A percentile compares a stretch with the other conserved stretches of the same genome.
Conservation (phyloP, 2,888 invertebrate species). For the Rhabditoides inermis region DNA sequence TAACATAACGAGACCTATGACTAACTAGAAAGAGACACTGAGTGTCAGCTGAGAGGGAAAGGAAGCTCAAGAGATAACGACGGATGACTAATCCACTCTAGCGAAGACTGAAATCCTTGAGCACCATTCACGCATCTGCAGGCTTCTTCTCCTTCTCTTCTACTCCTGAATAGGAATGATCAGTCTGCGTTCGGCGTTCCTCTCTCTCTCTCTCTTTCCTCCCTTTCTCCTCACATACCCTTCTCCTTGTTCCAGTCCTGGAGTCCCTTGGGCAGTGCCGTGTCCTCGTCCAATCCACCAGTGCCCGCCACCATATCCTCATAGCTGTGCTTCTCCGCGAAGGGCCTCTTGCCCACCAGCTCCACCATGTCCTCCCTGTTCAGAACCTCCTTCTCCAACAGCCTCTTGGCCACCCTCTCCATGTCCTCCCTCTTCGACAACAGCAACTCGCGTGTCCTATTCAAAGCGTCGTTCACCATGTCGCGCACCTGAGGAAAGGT, state of each 20-base stretch:
- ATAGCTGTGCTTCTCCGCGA: slow-evolving; percentile 96
- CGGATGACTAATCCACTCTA: too few relatives aligned
- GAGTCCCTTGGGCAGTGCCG: slow-evolving; percentile 82
- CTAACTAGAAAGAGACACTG: neutral
- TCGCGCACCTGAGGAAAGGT: slow-evolving; percentile 61
- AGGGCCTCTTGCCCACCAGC: slow-evolving; percentile 82
- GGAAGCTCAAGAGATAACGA: too few relatives aligned
- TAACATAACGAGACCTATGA: neutral
- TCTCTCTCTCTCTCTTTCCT: slow-evolving; percentile 12
- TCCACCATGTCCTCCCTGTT: slow-evolving; percentile 96
- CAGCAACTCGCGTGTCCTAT: slow-evolving; percentile 71
- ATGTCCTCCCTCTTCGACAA: slow-evolving; percentile 74
- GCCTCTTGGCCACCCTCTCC: slow-evolving; percentile 75
- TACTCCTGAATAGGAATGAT: too few relatives aligned
- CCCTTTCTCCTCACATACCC: slow-evolving; percentile 2
- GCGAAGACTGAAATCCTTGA: too few relatives aligned
- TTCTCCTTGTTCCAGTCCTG: slow-evolving; percentile 74
- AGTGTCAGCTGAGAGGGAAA: neutral
- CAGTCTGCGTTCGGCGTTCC: too few relatives aligned
- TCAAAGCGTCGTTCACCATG: slow-evolving; percentile 72
- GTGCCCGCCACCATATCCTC: slow-evolving; percentile 98
- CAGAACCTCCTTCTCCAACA: slow-evolving; percentile 85
- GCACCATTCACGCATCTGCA: too few relatives aligned
- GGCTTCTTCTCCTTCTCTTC: too few relatives aligned
- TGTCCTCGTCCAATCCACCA: slow-evolving; percentile 81